Percentiles rank a stretch among this genome's conserved stretches.
phyloP scores from a whole-genome alignment of 2,888 invertebrate species.

The Adelognathus sp. region DNA sequence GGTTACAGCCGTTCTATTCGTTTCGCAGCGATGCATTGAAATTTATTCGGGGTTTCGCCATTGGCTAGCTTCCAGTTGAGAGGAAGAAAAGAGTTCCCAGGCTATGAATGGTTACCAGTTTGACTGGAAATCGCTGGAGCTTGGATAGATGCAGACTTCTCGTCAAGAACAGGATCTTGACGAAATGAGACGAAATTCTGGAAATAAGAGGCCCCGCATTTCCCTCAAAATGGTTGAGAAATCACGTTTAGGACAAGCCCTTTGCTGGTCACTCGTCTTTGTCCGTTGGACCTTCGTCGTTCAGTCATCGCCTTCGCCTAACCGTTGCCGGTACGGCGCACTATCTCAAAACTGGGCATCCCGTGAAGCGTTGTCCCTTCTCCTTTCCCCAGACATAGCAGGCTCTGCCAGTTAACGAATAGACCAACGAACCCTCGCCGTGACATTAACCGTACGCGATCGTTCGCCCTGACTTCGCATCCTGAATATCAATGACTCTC shows the following conservation, averaged over 20 bases:
- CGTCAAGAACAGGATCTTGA: constrained; percentile 4
- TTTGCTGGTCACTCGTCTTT: constrained; percentile 51
- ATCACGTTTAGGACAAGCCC: constrained; percentile 42
- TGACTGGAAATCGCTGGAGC: not conserved
- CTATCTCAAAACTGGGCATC: constrained; percentile 3
- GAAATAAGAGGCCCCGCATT: not conserved
- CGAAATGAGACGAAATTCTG: not conserved
- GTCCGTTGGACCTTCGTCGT: constrained; percentile 33
- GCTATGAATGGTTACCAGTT: not conserved
- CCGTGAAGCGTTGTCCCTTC: constrained; percentile 27
- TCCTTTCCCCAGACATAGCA: constrained; percentile 60
- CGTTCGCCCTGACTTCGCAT: constrained; percentile 68
- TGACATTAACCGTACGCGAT: constrained; percentile 71
- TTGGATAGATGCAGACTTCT: not conserved
- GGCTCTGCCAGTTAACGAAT: constrained; percentile 68
- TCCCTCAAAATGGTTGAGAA: constrained; percentile 25
- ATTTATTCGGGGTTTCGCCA: constrained; percentile 9
- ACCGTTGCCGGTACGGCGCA: constrained; percentile 1
- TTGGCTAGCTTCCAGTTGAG: not conserved
- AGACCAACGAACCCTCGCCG: constrained; percentile 66
- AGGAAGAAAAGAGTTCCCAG: not conserved
- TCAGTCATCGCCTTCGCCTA: constrained; percentile 26
- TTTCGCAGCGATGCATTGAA: not conserved
- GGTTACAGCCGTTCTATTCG: not conserved
- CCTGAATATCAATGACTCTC: constrained; percentile 75